phyloP scores from a whole-genome alignment of 1,140 invertebrate species.

The Mactra quadrangularis region DNA sequence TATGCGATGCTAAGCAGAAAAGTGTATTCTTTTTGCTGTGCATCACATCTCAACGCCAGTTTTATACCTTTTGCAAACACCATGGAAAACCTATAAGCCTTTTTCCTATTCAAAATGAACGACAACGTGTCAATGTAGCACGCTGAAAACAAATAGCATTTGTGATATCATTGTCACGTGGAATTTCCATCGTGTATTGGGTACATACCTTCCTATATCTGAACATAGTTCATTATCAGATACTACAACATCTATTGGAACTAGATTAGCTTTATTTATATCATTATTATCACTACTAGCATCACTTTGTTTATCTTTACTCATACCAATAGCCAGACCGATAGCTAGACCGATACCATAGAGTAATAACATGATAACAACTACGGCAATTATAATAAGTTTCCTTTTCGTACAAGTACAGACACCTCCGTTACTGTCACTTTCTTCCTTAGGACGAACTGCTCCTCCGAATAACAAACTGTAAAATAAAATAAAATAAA shows the following conservation, averaged over 20 bases:
- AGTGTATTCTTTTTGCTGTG: no score
- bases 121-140: no score
- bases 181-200: no score
- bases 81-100: no score
- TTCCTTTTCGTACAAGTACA: slow-evolving; percentile 42
- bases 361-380: slow-evolving; percentile 29
- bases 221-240: slow-evolving; percentile 56
- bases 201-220: slow-evolving; percentile 57
- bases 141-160: no score
- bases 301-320: not conserved
- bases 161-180: no score
- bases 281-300: not conserved
- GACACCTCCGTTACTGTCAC: not conserved
- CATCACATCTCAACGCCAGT: no score
- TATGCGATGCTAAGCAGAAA: no score
- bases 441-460: not conserved
- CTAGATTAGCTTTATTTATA: not conserved
- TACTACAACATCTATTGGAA: slow-evolving; percentile 41
- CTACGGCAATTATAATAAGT: slow-evolving; percentile 4
- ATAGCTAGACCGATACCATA: slow-evolving; percentile 46
- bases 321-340: slow-evolving; percentile 35
- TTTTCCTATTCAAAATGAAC: no score
- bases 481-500: slow-evolving; percentile 3
- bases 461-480: slow-evolving; percentile 42
- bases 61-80: no score